Conservation (phyloP, 2,797 vertebrate genomes). For the Phalloptychus januarius region DNA sequence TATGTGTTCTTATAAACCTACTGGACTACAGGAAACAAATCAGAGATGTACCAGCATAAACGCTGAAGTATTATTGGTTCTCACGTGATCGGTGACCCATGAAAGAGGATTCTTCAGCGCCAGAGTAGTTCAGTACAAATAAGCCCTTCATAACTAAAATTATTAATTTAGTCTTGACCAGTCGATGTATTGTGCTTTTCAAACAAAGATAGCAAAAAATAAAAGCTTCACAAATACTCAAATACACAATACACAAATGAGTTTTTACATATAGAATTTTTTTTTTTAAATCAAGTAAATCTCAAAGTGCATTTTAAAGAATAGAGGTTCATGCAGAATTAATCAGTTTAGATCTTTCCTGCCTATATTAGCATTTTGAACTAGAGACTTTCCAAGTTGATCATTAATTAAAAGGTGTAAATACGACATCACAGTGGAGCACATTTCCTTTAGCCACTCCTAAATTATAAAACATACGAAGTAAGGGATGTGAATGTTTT, state of each 20-base stretch:
- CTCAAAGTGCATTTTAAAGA: neutral
- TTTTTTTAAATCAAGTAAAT: neutral
- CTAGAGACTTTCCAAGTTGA: too few relatives aligned
- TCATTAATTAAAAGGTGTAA: neutral
- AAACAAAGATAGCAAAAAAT: neutral
- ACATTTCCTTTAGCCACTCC: neutral
- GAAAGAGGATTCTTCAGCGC: too few relatives aligned
- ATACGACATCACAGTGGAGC: neutral
- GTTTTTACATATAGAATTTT: neutral
- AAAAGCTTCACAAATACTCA: neutral
- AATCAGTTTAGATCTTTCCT: neutral
- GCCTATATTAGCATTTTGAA: neutral
- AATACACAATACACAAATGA: too few relatives aligned
- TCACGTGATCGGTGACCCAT: neutral
- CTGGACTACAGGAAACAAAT: neutral
- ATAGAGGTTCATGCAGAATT: neutral
- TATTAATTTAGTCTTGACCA: neutral
- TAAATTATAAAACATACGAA: neutral
- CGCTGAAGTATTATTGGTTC: neutral
- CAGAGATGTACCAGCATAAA: neutral
- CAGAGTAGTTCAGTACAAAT: neutral
- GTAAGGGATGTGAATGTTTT: neutral
- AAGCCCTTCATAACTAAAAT: neutral
- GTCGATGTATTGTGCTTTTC: neutral
- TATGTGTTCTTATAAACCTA: slow-evolving; percentile 19